Evolutionary conservation across 2,113 vertebrate genomes (phyloP), one percentile per base, ranked within the genome.

Genomic region (Boulengeromyrus knoepffleri): DNA sequence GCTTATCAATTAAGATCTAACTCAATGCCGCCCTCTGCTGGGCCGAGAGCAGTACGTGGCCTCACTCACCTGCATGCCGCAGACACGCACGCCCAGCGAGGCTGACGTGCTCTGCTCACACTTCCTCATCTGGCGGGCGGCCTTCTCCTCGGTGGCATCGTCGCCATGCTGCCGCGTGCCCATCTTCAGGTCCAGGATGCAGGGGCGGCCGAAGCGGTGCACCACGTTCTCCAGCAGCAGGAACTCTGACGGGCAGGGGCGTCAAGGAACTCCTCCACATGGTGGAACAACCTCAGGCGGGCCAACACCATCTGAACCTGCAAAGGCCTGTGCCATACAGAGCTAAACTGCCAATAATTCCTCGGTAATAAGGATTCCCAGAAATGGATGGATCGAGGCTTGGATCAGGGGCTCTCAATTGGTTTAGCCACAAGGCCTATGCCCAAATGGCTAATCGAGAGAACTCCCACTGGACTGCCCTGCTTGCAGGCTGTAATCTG

Each of bases 131-230:
- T 99, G 99, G 87, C 98, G 95, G 53, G 99, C 99, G 0, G 98
- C 98, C 93, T 99, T 99, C 95, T 99, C 99, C 90, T 99, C 99
- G 0, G 98, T 98, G 0, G 99, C 98, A 0, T 99, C 99, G 3
- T 99, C 98, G 0, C 99, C 98, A 0, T 99, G 98, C 95, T 99
- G 99, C 93, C 98, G 94, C 56, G 99, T 99, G 90, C 99, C 99
- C 99, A 99, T 99, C 95, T 99, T 99, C 94, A 99, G 95, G 93
- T 99, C 98, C 95, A 99, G 96, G 88, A 99, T 98, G 0, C 99
- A 99, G 45, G 99, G 99, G 94, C 95, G 97, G 36, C 94, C 97
- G 95, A 99, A 99, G 92, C 98, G 98, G 92, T 99, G 98, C 8
- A 99, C 99, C 90, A 99, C 98, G 0, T 99, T 99, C 95, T 99